phyloP scores from a whole-genome alignment of 1,140 invertebrate species.

The Centruroides sculpturatus region DNA sequence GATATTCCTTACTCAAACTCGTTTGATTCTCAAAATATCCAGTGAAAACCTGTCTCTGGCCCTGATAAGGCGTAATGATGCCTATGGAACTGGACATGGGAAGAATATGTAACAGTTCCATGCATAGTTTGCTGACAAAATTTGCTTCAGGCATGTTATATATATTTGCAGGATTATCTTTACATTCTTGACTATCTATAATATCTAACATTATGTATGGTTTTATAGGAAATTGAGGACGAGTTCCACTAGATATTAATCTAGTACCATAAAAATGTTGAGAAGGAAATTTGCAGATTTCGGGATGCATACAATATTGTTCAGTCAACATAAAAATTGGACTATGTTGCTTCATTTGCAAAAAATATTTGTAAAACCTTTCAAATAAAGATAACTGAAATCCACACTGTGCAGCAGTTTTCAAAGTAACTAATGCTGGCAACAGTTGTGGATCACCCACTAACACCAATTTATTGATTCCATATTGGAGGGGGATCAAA shows the following conservation, averaged over 20 bases:
- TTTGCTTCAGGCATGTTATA: conserved; percentile 29
- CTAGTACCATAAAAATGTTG: conserved; percentile 55
- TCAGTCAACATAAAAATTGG: conserved; percentile 43
- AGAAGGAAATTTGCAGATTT: conserved; percentile 59
- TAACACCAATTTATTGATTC: conserved; percentile 55
- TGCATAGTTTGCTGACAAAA: conserved; percentile 36
- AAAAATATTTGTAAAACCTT: conserved; percentile 24
- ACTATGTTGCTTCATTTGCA: neutral
- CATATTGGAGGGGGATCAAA: conserved; percentile 57
- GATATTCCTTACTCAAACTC: neutral
- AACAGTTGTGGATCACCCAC: conserved; percentile 81
- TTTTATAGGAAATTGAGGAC: conserved; percentile 24
- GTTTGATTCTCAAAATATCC: neutral
- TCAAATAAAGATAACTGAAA: conserved; percentile 32
- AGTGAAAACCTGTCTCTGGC: conserved; percentile 36
- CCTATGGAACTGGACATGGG: conserved; percentile 28
- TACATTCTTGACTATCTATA: conserved; percentile 12
- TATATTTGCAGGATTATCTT: conserved; percentile 17
- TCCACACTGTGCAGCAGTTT: conserved; percentile 33
- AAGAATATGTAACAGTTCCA: conserved; percentile 29
- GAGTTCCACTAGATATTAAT: conserved; percentile 12
- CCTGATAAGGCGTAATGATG: conserved; percentile 59
- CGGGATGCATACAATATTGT: conserved; percentile 78
- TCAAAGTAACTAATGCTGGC: conserved; percentile 59
- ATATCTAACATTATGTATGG: conserved; percentile 41